These are phyloP conservation scores for Monopterus albus DNA, from an alignment of 2,113 vertebrate genomes.

Conservation along the genomic window DNA sequence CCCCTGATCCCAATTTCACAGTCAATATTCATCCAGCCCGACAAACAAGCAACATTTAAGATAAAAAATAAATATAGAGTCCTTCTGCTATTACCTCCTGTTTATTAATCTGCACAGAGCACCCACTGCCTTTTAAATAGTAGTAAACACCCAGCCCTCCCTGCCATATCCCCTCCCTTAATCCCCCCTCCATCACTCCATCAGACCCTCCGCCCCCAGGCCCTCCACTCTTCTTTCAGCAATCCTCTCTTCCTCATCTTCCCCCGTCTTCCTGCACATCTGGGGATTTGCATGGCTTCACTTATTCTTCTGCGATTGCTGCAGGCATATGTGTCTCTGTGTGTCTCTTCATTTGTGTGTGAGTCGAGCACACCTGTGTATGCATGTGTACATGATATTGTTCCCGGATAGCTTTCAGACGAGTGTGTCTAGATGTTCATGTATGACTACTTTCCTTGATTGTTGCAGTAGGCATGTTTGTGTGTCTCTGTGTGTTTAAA, in stretches of 20 bases:
- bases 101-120: conserved; percentile 91
- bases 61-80: conserved; percentile 93
- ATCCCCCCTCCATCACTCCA: conserved; percentile 19
- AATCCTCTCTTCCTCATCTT: conserved; percentile 46
- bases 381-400: conserved; percentile 46
- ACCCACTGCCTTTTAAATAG: conserved; percentile 86
- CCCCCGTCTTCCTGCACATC: conserved; percentile 69
- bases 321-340: conserved; percentile 50
- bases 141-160: conserved; percentile 77
- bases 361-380: conserved; percentile 60
- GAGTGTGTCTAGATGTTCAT: conserved; percentile 11
- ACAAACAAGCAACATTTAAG: conserved; percentile 91
- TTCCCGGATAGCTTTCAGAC: conserved; percentile 52
- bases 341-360: conserved; percentile 39
- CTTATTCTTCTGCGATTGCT: conserved; percentile 63
- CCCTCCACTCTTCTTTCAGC: conserved; percentile 50
- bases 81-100: conserved; percentile 89
- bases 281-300: conserved; percentile 73
- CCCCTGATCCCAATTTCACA: conserved; percentile 93
- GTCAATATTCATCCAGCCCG: conserved; percentile 93
- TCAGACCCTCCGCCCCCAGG: conserved; percentile 58
- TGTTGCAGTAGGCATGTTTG: not conserved
- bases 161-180: conserved; percentile 26
- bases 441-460: conserved; percentile 32
- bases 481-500: conserved; percentile 21